Base-by-base conservation (phyloP, 2,113 vertebrate genomes). In the Psophia crepitans region DNA sequence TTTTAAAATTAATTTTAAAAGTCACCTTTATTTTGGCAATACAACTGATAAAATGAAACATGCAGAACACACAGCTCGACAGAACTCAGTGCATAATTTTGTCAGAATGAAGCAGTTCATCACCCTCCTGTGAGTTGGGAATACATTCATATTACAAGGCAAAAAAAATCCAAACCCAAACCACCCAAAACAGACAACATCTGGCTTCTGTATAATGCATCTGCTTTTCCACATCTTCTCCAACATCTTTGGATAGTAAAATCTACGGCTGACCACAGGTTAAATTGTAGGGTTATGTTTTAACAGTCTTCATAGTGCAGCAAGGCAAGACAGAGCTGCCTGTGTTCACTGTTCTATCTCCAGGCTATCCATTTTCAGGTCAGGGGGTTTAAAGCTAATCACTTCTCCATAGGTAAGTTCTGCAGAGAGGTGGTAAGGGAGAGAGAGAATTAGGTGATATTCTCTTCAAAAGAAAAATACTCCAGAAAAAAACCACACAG, bases 331-430 rank as follows among this genome's bases (percentile, higher is more conserved):
- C 61, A 96, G 64, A 95, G 83, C 90, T 94, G 94, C 70, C 71
- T 64, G 68, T 64, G 28, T 89, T 98, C 97, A 99, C 94, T 99
- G 99, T 97, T 99, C 99, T 81, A 98, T 98, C 94, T 99, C 99
- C 96, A 99, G 98, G 97, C 98, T 98, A 79, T 99, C 98, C 18
- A 98, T 98, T 86, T 99, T 99, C 63, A 98, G 97, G 90, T 98
- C 98, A 0, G 98, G 97, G 41, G 98, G 98, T 98, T 99, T 99
- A 97, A 99, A 99, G 97, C 99, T 98, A 93, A 98, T 98, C 78
- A 99, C 99, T 95, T 99, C 99, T 96, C 98, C 99, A 81, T 99
- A 99, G 35, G 99, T 99, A 96, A 99, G 98, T 95, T 99, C 99
- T 99, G 97, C 37, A 46, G 12, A 63, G 56, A 61, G 48, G n/a